Evolutionary conservation across 2,888 invertebrate genomes (phyloP).

Genomic region (Rapana venosa): DNA sequence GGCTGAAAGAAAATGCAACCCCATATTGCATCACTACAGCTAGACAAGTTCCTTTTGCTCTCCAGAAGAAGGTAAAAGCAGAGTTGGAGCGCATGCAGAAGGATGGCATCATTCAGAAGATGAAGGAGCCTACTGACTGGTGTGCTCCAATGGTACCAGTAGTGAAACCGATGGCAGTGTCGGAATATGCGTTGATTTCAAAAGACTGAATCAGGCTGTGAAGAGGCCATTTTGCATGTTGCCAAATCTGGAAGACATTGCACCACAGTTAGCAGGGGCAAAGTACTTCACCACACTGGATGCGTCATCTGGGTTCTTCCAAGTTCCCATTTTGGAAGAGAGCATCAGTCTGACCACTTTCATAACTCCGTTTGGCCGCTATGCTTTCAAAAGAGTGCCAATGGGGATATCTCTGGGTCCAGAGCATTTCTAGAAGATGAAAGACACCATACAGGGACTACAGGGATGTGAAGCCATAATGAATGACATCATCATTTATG

Average conservation of each 20-base stretch:
- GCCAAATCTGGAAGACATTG: conserved; percentile 8
- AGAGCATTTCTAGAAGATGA: conserved; percentile 30
- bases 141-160: background rate
- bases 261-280: background rate
- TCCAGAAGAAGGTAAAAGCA: background rate
- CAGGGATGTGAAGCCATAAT: conserved; percentile 38
- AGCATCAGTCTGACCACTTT: background rate
- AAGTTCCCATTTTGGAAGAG: background rate
- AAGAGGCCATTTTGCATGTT: conserved; percentile 4
- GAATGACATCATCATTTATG: conserved; percentile 53
- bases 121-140: background rate
- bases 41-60: background rate
- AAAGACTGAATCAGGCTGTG: background rate
- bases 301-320: background rate
- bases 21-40: background rate
- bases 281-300: background rate
- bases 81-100: background rate
- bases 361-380: conserved; percentile 14
- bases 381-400: background rate
- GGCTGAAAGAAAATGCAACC: background rate
- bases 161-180: background rate
- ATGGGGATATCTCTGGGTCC: conserved; percentile 25
- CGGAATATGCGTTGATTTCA: background rate
- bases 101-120: background rate
- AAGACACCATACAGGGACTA: background rate